phyloP scores from a whole-genome alignment of 2,797 vertebrate genomes.

The Anolis apletophallus region DNA sequence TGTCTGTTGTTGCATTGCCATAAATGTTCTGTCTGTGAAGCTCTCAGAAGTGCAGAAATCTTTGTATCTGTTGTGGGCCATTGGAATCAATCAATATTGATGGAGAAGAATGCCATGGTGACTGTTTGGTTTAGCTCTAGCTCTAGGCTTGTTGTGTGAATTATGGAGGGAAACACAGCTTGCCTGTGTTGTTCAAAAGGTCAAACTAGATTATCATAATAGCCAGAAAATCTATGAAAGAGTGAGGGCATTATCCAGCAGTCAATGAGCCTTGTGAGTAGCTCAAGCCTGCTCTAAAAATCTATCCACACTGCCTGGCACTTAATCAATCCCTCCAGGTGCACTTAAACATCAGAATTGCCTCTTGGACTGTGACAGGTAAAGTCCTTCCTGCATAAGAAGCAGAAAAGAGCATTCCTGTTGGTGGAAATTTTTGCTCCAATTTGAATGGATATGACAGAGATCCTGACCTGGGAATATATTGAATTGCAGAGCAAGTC shows the following conservation, averaged over 20 bases:
- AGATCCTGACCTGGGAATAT: background rate
- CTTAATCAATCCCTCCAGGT: slow-evolving; percentile 42
- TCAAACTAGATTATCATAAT: slow-evolving; percentile 51
- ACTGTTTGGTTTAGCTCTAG: slow-evolving; percentile 29
- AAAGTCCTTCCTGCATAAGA: slow-evolving; percentile 20
- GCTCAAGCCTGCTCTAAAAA: slow-evolving; percentile 26
- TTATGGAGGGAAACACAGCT: slow-evolving; percentile 17
- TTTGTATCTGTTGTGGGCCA: slow-evolving; percentile 20
- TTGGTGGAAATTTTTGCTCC: background rate
- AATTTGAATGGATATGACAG: slow-evolving; percentile 6
- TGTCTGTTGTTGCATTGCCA: background rate
- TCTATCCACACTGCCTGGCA: slow-evolving; percentile 28
- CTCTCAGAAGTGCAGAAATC: background rate
- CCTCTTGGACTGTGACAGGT: slow-evolving; percentile 32
- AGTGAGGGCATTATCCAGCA: slow-evolving; percentile 43
- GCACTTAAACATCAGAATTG: slow-evolving; percentile 43
- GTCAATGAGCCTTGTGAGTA: slow-evolving; percentile 42
- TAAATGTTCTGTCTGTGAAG: background rate
- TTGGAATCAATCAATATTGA: slow-evolving; percentile 32
- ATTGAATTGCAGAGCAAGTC: background rate
- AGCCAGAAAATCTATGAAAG: slow-evolving; percentile 46
- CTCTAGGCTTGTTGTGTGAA: slow-evolving; percentile 28
- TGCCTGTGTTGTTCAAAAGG: slow-evolving; percentile 34
- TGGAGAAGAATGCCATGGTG: slow-evolving; percentile 18
- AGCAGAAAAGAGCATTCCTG: background rate